Base-by-base conservation (phyloP, 2,797 vertebrate species). In the Danio albolineatus region DNA sequence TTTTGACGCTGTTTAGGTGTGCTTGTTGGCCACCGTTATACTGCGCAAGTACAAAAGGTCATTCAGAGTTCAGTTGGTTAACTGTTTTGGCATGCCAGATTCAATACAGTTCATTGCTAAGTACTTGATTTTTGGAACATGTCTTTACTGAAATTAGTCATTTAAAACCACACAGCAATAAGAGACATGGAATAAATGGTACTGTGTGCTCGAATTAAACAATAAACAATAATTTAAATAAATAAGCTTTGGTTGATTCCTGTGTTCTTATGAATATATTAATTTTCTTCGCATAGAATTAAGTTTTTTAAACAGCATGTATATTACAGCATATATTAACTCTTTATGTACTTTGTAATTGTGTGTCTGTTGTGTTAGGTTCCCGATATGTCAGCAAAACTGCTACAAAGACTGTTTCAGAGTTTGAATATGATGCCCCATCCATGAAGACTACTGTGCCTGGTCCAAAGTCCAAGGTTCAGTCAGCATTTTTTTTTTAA, bases 381-480 rank as follows among this genome's bases (percentile, higher is more conserved):
- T 93, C 91, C 86, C 93, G 95, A 85, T 94, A 89, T 64, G 94
- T 96, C 82, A 97, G 96, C 86, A 97, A 98, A 88, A 94, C 94
- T 3, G 96, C 96, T 53, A 91, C 96, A 64, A 95, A 97, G 92
- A 91, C 95, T 0, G 93, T 96, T 5, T 56, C 96, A 69, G 97
- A 98, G 69, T 96, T 94, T 89, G 97, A 97, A 85, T 97, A 97
- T 5, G 95, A 98, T 16, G 93, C 95, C 39, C 98, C 98, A 0
- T 91, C 95, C 66, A 99, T 99, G 98, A 98, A 99, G 91, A 99
- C 97, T 0, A 89, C 94, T 79, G 95, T 99, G 78, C 98, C 98
- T 1, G 98, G 98, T 17, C 98, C 98, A 19, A 90, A 91, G 84
- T 98, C 98, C 44, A 85, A 91, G 73, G 94, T 94, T 80, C 9